Conservation (phyloP, 2,797 vertebrate species). For the Paratrypauchen microcephalus region DNA sequence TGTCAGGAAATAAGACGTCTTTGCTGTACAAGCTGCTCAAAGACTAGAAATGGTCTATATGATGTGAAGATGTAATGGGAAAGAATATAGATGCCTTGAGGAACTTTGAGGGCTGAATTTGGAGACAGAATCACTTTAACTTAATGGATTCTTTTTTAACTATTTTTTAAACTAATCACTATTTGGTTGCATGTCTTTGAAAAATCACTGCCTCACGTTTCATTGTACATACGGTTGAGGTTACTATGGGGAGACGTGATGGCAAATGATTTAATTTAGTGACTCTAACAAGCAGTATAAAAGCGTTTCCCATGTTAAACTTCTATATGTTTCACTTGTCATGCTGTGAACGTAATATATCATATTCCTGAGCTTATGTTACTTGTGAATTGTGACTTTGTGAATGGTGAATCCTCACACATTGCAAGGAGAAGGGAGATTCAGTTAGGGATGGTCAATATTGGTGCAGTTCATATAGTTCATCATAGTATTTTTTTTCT, state of each 20-base stretch:
- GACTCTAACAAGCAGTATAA: conserved; percentile 5
- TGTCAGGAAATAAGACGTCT: conserved; percentile 65
- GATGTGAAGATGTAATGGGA: conserved; percentile 32
- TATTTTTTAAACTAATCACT: not conserved
- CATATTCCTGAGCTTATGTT: not conserved
- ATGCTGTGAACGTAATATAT: conserved; percentile 3
- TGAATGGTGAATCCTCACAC: not conserved
- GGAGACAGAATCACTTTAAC: conserved; percentile 26
- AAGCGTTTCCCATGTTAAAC: no score
- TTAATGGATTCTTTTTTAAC: no score
- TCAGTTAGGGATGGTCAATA: not conserved
- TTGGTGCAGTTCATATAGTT: no score
- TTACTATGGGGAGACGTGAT: conserved; percentile 27
- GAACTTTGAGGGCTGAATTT: conserved; percentile 42
- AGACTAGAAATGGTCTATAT: conserved; percentile 40
- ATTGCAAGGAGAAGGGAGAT: not conserved
- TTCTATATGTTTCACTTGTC: not conserved
- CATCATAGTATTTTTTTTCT: no score
- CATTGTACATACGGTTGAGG: conserved; percentile 42
- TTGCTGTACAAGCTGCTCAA: conserved; percentile 50
- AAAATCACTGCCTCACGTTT: conserved; percentile 40
- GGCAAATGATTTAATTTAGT: conserved; percentile 27
- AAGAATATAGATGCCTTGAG: conserved; percentile 41
- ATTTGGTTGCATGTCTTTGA: conserved; percentile 30
- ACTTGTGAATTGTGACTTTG: not conserved